Evolutionary conservation across 1,140 invertebrate genomes (phyloP).

Genomic region (Ephestia elutella): DNA sequence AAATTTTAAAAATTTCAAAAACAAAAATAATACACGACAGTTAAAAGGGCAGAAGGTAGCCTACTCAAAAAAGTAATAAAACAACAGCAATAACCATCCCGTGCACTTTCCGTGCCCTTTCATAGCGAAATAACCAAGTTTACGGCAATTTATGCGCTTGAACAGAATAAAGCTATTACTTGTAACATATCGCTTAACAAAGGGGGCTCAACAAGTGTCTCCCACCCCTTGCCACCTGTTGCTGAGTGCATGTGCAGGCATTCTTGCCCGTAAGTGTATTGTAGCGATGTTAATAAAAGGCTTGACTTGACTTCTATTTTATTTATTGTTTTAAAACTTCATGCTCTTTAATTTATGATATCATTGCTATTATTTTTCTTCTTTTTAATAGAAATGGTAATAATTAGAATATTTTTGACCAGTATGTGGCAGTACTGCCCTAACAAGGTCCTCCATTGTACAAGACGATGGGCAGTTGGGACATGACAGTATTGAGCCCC

Average conservation of each 20-base stretch:
- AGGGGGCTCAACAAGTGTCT: constrained; percentile 49
- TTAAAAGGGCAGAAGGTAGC: neutral
- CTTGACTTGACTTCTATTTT: too few relatives aligned
- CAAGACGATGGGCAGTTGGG: too few relatives aligned
- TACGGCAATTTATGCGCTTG: constrained; percentile 2
- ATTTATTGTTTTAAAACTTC: too few relatives aligned
- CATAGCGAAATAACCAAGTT: neutral
- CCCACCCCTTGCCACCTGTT: constrained; percentile 50
- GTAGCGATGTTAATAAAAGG: too few relatives aligned
- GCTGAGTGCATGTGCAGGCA: constrained; percentile 15
- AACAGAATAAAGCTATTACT: constrained; percentile 16
- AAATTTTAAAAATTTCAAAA: too few relatives aligned
- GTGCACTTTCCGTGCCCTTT: neutral
- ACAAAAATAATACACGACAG: neutral
- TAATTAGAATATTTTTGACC: too few relatives aligned
- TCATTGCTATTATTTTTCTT: too few relatives aligned
- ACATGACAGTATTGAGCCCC: too few relatives aligned
- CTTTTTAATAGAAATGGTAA: too few relatives aligned
- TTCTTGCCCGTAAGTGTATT: neutral
- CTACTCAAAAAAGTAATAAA: neutral
- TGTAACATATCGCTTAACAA: constrained; percentile 21
- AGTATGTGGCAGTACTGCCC: too few relatives aligned
- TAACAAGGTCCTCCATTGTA: too few relatives aligned
- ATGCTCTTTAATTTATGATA: too few relatives aligned
- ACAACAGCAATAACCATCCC: neutral